These are phyloP conservation scores for Lutraria lutraria DNA, from an alignment of 2,888 invertebrate species.

Conservation along the genomic window DNA sequence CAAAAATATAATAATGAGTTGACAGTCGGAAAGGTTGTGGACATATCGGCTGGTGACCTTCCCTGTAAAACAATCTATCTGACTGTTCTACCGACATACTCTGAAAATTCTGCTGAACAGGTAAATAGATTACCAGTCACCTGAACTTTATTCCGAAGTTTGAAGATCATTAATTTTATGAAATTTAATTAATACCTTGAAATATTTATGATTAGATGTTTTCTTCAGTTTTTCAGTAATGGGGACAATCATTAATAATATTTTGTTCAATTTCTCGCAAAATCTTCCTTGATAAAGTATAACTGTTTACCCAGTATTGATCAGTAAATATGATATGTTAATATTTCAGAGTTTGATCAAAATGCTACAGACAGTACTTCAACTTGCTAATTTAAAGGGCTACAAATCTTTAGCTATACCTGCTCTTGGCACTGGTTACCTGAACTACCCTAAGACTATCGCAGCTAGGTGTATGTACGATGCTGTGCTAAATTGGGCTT, in stretches of 20 bases:
- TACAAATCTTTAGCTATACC: conserved; percentile 72
- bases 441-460: conserved; percentile 69
- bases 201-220: no score
- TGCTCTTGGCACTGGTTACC: conserved; percentile 72
- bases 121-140: conserved; percentile 48
- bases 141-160: no score
- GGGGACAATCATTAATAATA: no score
- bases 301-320: no score
- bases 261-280: no score
- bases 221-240: no score
- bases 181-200: no score
- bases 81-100: conserved; percentile 65
- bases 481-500: conserved; percentile 69
- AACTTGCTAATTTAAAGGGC: conserved; percentile 60
- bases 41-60: conserved; percentile 61
- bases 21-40: conserved; percentile 60
- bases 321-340: neutral
- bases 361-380: conserved; percentile 62
- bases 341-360: conserved; percentile 64
- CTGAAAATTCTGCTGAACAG: conserved; percentile 64
- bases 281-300: no score
- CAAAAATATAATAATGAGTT: conserved; percentile 60
- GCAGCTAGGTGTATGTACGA: conserved; percentile 71
- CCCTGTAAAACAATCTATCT: conserved; percentile 69
- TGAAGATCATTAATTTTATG: no score